Base-by-base conservation (phyloP, 92 coral and sea anemone genomes). In the Zoanthus gigantus region DNA sequence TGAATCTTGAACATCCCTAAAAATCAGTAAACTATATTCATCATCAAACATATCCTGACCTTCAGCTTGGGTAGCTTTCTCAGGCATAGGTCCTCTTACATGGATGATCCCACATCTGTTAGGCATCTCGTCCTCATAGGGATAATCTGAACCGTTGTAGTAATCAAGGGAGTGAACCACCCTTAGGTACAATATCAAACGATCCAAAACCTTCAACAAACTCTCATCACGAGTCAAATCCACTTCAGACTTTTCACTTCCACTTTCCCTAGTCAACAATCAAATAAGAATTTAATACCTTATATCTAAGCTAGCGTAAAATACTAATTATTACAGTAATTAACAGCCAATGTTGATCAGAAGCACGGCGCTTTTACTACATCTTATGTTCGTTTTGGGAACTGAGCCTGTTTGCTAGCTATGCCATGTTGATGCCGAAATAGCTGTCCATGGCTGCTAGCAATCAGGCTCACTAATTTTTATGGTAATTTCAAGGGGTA, bases 61-160 rank as follows among this genome's bases (percentile, higher is more conserved):
- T 96, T 96, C 99, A 31, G 89, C 89, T 18, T 90, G 91, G 18
- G 98, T 92, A 30, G 96, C 91, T 50, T 96, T 96, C 71, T 96
- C 99, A 4, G 99, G 99, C 17, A 93, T 75, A 3, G 95, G 80
- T 32, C 95, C 96, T 48, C 99, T 92, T 30, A 96, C 98, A 83
- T 96, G 98, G 6, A 96, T 80, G 16, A 96, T 96, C 13, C 99
- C 99, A 88, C 99, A 96, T 81, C 99, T 89, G 81, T 96, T 95
- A 9, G 99, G 99, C 99, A 96, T 96, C 88, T 96, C 99, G 56
- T 96, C 99, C 77, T 96, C 99, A 47, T 96, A 94, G 6, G 98
- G 98, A 45, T 96, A 96, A 83, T 96, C 99, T 0, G 95, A 93
- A 5, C 99, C 96, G 58, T 95, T 96, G 86, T 96, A 96, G 83